Base-by-base conservation (phyloP, 1,140 invertebrate species). In the Drosophila malerkotliana region DNA sequence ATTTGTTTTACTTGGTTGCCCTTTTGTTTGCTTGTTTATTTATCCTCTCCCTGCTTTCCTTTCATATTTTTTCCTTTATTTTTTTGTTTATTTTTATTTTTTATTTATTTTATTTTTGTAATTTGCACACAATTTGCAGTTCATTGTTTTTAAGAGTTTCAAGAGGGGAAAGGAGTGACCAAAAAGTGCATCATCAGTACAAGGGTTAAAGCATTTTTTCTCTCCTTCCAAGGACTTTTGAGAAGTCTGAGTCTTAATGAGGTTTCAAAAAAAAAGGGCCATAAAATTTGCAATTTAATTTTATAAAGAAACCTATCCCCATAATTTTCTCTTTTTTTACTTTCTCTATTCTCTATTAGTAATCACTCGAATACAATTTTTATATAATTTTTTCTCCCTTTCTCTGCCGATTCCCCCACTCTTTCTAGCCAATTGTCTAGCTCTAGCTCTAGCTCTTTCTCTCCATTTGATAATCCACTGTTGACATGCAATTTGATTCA, bases 401-500 rank as follows among this genome's bases (percentile, higher is more conserved):
- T 26, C 14, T 58, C 30, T 14, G n/a, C 55, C 32, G 21, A 4
- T 3, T 26, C 45, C 51, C 3, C 4, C 7, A 24, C 52, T 41
- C 12, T 10, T n/a, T 12, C 15, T 21, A 28, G 26, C 5, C 5
- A 28, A 28, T 28, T 28, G 26, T 28, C 26, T 28, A 28, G 26
- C 26, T 28, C 5, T 28, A 28, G 26, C 26, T 28, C 53, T 21
- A 32, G 3, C 44, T 37, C 44, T 30, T 28, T 48, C 41, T 44
- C 48, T 58, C 51, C 69, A 53, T 75, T 79, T 47, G 45, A 49
- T 84, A 83, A 84, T 83, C 76, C 72, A 76, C 80, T 55, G 77
- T 77, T 76, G 77, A 80, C 77, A 83, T 85, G 82, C 81, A 87
- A 85, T 77, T 85, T 87, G 61, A 85, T 87, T 85, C 81, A 85